Base-by-base conservation (phyloP, 2,113 vertebrate genomes). In the Orientallactaga bullata region DNA sequence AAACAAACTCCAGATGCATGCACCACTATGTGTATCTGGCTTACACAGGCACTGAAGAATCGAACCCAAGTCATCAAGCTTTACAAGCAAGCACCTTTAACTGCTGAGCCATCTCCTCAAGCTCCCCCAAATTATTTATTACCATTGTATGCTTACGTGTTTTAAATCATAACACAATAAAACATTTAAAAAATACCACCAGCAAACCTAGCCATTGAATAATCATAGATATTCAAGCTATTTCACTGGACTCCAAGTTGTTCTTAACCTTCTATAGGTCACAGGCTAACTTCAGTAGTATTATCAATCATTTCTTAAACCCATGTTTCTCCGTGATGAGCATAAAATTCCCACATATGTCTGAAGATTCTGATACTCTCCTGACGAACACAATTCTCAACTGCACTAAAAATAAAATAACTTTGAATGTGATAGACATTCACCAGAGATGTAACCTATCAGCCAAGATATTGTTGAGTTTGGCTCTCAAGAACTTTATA, bases 251-350 rank as follows among this genome's bases (percentile, higher is more conserved):
- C 58, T 80, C 32, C 78, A 93, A 81, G 82, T 68, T 28, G 58
- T 35, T 81, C 37, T 95, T 92, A 94, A 92, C 55, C 23, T 91
- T 77, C 65, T 91, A 18, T 69, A 89, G 35, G 65, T 90, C 76
- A 94, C 3, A 80, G 39, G 88, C 24, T 39, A 39, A 60, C 85
- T 76, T 79, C 21, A 7, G 8, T 78, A 92, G 55, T 72, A 42
- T 81, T 66, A 23, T 78, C 88, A 78, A 85, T 21, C 32, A 71
- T 90, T 85, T 95, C 93, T 83, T 95, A 96, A 94, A 86, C 21
- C 66, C 77, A 92, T 35, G 80, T 12, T 55, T 63, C 35, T 13
- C 90, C 89, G 69, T 73, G 42, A 66, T 83, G 89, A 94, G 60
- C 16, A 84, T 37, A 91, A 91, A 82, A 94, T 39, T 77, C 71